A percentile compares a stretch with the other conserved stretches of the same genome.
Conservation (phyloP, 37 sponge, comb jelly and placozoan genomes). For the Lycopodina hypogea region DNA sequence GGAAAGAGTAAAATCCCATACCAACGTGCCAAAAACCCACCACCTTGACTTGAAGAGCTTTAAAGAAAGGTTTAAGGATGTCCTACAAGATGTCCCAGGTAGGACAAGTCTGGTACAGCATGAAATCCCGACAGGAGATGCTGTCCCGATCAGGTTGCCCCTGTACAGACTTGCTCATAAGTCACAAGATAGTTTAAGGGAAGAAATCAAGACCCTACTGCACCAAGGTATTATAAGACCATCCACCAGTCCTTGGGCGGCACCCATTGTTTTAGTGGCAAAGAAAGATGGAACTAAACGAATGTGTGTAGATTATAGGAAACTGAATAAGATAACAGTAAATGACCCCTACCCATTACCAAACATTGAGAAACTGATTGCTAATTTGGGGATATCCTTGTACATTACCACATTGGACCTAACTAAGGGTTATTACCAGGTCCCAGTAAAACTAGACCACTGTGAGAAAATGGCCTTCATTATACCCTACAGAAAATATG, state of each 20-base stretch:
- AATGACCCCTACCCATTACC: background rate
- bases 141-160: background rate
- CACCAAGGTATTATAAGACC: no score
- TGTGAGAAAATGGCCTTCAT: background rate
- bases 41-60: background rate
- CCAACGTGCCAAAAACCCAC: background rate
- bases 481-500: no score
- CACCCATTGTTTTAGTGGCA: background rate
- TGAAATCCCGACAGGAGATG: background rate
- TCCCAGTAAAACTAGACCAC: background rate
- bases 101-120: background rate
- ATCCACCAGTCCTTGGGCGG: no score
- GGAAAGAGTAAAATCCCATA: background rate
- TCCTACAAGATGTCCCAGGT: background rate
- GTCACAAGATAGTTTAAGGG: background rate
- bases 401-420: background rate
- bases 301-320: background rate
- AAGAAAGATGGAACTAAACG: background rate
- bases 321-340: background rate
- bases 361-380: background rate
- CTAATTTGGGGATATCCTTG: background rate
- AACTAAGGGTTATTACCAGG: background rate
- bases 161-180: background rate
- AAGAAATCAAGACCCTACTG: background rate
- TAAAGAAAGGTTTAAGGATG: background rate